Evolutionary conservation across 1,140 invertebrate species (phyloP), one percentile per base, ranked within the genome.

Genomic region (Zaprionus africanus): DNA sequence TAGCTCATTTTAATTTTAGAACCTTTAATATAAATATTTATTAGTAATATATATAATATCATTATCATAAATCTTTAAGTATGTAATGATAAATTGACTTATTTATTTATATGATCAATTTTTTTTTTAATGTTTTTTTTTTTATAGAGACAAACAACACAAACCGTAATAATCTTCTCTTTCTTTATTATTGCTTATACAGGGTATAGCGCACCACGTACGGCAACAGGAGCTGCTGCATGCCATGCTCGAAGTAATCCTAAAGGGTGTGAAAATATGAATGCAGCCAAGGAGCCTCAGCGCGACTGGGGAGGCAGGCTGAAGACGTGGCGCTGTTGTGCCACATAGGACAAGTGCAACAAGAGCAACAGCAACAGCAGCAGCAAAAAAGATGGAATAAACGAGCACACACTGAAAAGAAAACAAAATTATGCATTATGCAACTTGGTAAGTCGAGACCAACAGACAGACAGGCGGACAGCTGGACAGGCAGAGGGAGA

Each of bases 211-310:
- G 41, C 34, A 43, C n/a, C 58, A 38, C 63, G 72, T 54, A 54
- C 79, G 79, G 71, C 62, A 76, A 86, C 82, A 86, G 82, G 67
- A 86, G 82, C 78, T 59, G 68, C 38, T 54, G 60, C 62, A 43
- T 69, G 83, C 80, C 84, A 88, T 90, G 84, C 84, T 71, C 81
- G 85, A 84, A 88, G 78, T 88, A 81, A 79, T 90, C 81, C 84
- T 88, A 90, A 88, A 88, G 84, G 84, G 84, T 88, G 84, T 88
- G 84, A 88, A 88, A 87, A 88, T 90, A 79, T 83, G 80, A 87
- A 87, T 87, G 84, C 84, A 87, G 60, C 78, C 73, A 87, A 83
- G 81, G 72, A 79, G 69, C 65, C 68, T 26, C 36, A 54, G 65
- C 68, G 69, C 58, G 46, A 26, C 31, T 51, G 24, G 63, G 65